Evolutionary conservation across 2,113 vertebrate species (phyloP).

Genomic region (Xenotilapia caudafasciata): DNA sequence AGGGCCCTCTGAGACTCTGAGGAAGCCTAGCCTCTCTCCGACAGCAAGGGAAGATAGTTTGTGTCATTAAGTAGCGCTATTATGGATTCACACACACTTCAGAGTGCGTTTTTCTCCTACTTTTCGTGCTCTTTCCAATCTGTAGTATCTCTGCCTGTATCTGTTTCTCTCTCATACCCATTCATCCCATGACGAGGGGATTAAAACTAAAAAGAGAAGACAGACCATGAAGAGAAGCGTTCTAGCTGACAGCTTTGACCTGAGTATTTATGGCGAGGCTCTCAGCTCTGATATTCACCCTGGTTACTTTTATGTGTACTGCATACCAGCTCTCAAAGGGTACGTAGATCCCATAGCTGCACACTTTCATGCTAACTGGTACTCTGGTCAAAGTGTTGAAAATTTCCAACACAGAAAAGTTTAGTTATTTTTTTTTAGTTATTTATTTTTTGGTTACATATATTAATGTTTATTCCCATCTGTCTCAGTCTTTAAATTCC

Average conservation of each 20-base stretch:
- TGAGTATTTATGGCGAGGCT: slow-evolving; percentile 56
- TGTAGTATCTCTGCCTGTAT: slow-evolving; percentile 60
- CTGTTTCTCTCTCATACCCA: slow-evolving; percentile 1
- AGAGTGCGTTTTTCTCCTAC: slow-evolving; percentile 55
- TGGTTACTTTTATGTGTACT: slow-evolving; percentile 26
- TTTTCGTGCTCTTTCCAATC: slow-evolving; percentile 30
- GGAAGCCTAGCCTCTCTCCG: slow-evolving; percentile 50
- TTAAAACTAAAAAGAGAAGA: slow-evolving; percentile 52
- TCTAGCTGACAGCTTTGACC: slow-evolving; percentile 57
- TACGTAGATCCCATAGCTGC: not conserved
- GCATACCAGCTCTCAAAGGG: slow-evolving; percentile 12
- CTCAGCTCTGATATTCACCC: slow-evolving; percentile 35
- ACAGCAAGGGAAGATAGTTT: slow-evolving; percentile 63
- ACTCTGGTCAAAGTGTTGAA: not conserved
- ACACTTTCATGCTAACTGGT: not conserved
- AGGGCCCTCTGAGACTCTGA: slow-evolving; percentile 74
- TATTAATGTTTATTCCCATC: slow-evolving; percentile 1
- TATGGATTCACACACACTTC: slow-evolving; percentile 63
- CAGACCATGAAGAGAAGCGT: slow-evolving; percentile 31
- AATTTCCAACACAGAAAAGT: not conserved
- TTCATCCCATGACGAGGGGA: slow-evolving; percentile 34
- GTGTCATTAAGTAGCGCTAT: slow-evolving; percentile 67
- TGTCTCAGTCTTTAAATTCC: slow-evolving; percentile 4
- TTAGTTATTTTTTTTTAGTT: not conserved
- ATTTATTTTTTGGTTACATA: not conserved